Evolutionary conservation across 2,113 vertebrate genomes (phyloP).

Genomic region (Nestor notabilis): DNA sequence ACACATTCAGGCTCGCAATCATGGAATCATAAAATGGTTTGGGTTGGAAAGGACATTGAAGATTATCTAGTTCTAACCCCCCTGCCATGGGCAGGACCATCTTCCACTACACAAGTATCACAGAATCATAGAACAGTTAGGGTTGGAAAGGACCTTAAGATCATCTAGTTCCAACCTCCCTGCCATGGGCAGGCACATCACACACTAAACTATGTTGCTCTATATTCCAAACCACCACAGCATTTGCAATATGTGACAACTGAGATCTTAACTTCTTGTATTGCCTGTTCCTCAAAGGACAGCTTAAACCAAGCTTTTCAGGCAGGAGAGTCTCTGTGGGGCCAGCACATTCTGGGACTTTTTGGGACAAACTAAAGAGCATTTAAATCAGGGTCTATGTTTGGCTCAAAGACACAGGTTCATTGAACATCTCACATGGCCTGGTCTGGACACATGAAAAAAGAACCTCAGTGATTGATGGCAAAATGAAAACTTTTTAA

Average conservation of each 20-base stretch:
- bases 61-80: neutral
- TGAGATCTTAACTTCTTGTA: neutral
- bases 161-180: too few species aligned
- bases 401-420: neutral
- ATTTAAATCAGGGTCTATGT: neutral
- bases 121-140: too few species aligned
- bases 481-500: neutral
- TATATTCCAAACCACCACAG: neutral
- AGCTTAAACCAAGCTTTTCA: neutral
- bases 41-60: neutral
- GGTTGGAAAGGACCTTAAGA: too few species aligned
- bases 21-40: neutral
- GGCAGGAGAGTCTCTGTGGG: neutral
- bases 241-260: neutral
- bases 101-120: too few species aligned
- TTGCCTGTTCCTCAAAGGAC: neutral
- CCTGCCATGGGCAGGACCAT: neutral
- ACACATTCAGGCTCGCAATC: rapidly evolving
- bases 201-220: too few species aligned
- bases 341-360: neutral
- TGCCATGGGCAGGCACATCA: too few species aligned
- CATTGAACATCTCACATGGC: rapidly evolving
- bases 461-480: neutral
- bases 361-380: neutral
- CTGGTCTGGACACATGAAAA: neutral